Percentiles rank a stretch among this genome's conserved stretches.
phyloP scores from a whole-genome alignment of 2,113 vertebrate species.

The Myotis brandtii region DNA sequence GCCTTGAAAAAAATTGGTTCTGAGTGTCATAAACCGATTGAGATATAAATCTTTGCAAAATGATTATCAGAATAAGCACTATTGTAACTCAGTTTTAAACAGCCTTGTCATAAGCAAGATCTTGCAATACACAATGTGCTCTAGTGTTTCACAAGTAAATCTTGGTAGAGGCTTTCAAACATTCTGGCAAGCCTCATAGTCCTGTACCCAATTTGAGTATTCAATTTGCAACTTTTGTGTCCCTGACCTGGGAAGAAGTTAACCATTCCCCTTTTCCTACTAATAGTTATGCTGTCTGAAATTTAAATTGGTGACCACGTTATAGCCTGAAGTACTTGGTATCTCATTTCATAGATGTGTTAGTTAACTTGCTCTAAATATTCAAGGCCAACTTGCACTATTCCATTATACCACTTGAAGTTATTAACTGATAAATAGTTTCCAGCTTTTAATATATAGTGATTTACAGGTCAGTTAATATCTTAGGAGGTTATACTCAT shows the following conservation, averaged over 20 bases:
- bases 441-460: background rate
- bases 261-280: background rate
- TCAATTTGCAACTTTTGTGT: constrained; percentile 63
- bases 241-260: background rate
- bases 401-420: constrained; percentile 50
- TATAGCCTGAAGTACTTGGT: background rate
- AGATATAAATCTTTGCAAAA: constrained; percentile 65
- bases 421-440: constrained; percentile 42
- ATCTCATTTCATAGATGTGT: background rate
- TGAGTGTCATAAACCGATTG: constrained; percentile 21
- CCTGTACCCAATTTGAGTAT: constrained; percentile 49
- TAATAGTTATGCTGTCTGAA: background rate
- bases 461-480: constrained; percentile 33
- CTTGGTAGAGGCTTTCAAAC: constrained; percentile 58
- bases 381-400: background rate
- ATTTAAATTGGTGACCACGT: background rate
- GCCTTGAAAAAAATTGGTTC: constrained; percentile 50
- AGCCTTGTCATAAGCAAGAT: constrained; percentile 63
- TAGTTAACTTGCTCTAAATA: constrained; percentile 66
- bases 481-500: background rate
- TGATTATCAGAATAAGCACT: constrained; percentile 59
- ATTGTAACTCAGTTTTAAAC: constrained; percentile 69
- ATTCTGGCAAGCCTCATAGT: constrained; percentile 13
- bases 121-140: constrained; percentile 26
- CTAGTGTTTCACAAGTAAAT: constrained; percentile 76